phyloP scores from a whole-genome alignment of 1,140 invertebrate species.

The Caenorhabditis tropicalis region DNA sequence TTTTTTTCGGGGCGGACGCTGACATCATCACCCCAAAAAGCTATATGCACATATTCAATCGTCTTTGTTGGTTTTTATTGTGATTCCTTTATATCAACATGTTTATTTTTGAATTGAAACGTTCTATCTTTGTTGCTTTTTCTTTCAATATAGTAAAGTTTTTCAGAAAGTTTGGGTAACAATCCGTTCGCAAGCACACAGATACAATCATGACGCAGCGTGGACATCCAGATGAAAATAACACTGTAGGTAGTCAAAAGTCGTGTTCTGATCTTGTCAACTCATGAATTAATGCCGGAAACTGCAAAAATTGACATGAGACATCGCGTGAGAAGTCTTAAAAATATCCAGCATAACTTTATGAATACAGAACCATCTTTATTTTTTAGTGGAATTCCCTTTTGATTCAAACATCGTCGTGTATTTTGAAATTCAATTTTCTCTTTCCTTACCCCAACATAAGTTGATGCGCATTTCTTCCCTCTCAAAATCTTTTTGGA shows the following conservation, averaged over 20 bases:
- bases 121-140: background rate
- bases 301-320: constrained; percentile 3
- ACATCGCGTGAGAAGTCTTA: background rate
- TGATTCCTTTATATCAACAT: background rate
- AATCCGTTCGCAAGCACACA: background rate
- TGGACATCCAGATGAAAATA: background rate
- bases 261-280: background rate
- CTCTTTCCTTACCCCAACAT: background rate
- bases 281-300: background rate
- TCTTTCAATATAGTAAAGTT: background rate
- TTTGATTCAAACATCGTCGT: no score
- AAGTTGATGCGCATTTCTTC: background rate
- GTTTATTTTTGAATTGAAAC: background rate
- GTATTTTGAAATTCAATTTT: constrained; percentile 40
- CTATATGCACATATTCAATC: background rate
- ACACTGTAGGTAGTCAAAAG: background rate
- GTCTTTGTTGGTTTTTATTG: background rate
- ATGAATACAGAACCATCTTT: background rate
- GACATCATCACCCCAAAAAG: constrained; percentile 22
- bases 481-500: constrained; percentile 1
- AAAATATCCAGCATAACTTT: background rate
- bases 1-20: background rate
- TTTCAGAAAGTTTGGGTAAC: constrained; percentile 32
- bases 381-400: background rate
- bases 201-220: background rate